Evolutionary conservation across 2,888 invertebrate species (phyloP), one percentile per base, ranked within the genome.

Genomic region (Macrophya alboannulata): DNA sequence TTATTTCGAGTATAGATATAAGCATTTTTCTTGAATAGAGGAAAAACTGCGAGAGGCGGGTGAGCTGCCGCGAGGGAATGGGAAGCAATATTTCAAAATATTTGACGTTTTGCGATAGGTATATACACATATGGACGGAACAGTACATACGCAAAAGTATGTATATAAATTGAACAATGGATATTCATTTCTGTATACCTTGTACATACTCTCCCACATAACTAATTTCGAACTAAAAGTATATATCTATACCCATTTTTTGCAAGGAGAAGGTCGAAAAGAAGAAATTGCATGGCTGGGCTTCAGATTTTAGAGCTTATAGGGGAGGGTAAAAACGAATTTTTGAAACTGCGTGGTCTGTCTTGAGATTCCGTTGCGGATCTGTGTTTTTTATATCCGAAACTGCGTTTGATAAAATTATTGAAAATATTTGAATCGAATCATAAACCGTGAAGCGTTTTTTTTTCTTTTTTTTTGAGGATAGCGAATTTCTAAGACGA

Each of bases 31-130:
- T 48, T 74, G 45, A 21, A 74, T 74, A 45, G 31, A 21, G 45
- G 9, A 74, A 21, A 45, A n/a, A 74, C 21, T n/a, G 45, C 12
- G 43, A 76, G 43, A 76, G 15, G 15, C 43, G 5, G 5, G 43
- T 21, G 10, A 12, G n/a, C 21, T 9, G n/a, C n/a, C 6, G 71
- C 4, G 71, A 15, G 10, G 65, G 40, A 17, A 17, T 17, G 59
- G n/a, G 17, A 79, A 59, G 79, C 79, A 79, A 79, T 79, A 51
- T 79, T 59, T 79, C 79, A 79, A 25, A 79, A 37, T 55, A 59
- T 79, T 40, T 55, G 79, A 79, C 79, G 15, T 79, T 40, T 40
- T 17, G 8, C 15, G 17, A 55, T 55, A 55, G 2, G 31, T 31
- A 31, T 31, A 31, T 31, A 31, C 3, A 31, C 3, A 31, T 31